Conservation (phyloP, 2,797 vertebrate genomes). For the Lateolabrax maculatus region DNA sequence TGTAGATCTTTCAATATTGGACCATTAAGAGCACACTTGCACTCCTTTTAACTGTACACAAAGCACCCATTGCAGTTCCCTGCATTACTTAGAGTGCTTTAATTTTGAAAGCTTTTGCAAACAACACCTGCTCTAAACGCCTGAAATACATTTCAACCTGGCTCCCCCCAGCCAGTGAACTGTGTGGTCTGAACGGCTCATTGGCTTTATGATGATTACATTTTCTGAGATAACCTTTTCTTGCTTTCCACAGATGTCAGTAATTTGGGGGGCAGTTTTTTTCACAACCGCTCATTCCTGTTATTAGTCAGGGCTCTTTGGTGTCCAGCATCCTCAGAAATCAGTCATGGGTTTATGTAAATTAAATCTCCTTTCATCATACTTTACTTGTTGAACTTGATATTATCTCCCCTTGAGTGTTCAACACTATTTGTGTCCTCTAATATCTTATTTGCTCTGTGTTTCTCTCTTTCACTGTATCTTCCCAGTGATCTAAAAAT, state of each 20-base stretch:
- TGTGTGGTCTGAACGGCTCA: slow-evolving; percentile 51
- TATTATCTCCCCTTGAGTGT: slow-evolving; percentile 8
- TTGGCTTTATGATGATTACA: slow-evolving; percentile 69
- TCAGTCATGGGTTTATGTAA: slow-evolving; percentile 11
- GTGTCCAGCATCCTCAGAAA: slow-evolving; percentile 3
- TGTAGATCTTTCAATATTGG: slow-evolving; percentile 22
- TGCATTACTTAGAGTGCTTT: slow-evolving; percentile 13
- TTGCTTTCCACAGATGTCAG: slow-evolving; percentile 68
- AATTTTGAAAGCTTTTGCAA: slow-evolving; percentile 42
- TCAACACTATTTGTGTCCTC: slow-evolving; percentile 18
- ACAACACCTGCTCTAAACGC: slow-evolving; percentile 66
- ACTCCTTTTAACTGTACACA: neutral
- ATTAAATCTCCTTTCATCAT: slow-evolving; percentile 10
- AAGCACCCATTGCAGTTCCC: neutral
- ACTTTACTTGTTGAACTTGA: neutral
- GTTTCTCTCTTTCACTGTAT: slow-evolving; percentile 13
- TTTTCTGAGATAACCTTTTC: slow-evolving; percentile 62
- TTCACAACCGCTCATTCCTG: slow-evolving; percentile 32
- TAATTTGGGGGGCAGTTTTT: slow-evolving; percentile 55
- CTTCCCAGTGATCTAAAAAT: slow-evolving; percentile 41
- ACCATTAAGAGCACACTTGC: neutral
- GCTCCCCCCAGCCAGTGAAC: slow-evolving; percentile 22
- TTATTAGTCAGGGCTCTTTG: slow-evolving; percentile 27
- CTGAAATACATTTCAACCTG: slow-evolving; percentile 19
- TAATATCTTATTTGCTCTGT: slow-evolving; percentile 5